phyloP scores from a whole-genome alignment of 2,113 vertebrate species.

The Nesogale talazaci region DNA sequence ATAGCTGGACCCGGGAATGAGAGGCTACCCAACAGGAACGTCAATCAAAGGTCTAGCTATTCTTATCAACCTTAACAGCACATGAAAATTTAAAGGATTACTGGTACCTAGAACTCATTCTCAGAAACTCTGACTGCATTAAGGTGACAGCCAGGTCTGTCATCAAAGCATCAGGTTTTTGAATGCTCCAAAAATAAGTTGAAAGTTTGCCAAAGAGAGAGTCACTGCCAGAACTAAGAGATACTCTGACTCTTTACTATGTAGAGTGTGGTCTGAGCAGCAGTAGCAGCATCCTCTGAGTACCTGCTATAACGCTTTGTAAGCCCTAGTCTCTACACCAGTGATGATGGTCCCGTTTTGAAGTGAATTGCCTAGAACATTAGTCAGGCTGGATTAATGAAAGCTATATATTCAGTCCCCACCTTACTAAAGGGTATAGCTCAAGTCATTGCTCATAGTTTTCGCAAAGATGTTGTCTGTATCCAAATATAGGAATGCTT shows the following conservation, averaged over 20 bases:
- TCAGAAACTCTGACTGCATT: not conserved
- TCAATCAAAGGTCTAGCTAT: not conserved
- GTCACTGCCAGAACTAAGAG: not conserved
- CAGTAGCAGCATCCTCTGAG: not conserved
- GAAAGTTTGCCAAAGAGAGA: not conserved
- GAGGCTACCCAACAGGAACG: not conserved
- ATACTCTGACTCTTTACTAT: not conserved
- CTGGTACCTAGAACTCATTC: not conserved
- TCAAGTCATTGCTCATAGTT: too few relatives aligned
- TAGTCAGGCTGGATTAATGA: too few relatives aligned
- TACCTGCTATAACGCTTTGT: too few relatives aligned
- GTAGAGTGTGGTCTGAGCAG: not conserved
- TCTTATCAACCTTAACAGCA: not conserved
- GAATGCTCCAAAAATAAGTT: not conserved
- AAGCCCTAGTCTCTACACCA: too few relatives aligned
- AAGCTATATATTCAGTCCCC: too few relatives aligned
- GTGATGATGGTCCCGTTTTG: too few relatives aligned
- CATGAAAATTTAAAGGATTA: not conserved
- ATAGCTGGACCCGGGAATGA: not conserved
- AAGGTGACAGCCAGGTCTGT: not conserved
- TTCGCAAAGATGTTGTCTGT: too few relatives aligned
- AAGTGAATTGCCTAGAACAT: too few relatives aligned
- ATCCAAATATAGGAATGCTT: too few relatives aligned
- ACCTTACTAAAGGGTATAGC: too few relatives aligned
- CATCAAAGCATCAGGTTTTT: constrained; percentile 1